Conservation (phyloP, 2,797 vertebrate genomes). For the Vultur gryphus region DNA sequence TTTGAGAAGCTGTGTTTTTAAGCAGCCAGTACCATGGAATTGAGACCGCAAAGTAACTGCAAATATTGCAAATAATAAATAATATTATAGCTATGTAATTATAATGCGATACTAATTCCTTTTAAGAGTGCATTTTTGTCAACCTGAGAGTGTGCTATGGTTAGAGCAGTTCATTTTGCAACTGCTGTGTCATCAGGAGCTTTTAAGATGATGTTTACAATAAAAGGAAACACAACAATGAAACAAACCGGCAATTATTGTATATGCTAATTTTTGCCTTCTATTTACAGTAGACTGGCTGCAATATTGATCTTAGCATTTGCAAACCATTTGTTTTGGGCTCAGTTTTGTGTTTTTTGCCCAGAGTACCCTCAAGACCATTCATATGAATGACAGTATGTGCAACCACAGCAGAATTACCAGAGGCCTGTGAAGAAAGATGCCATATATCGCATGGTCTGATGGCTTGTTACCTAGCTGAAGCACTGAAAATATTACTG, state of each 20-base stretch:
- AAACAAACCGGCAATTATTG: constrained; percentile 33
- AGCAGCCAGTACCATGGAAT: background rate
- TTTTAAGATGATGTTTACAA: constrained; percentile 46
- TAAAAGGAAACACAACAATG: constrained; percentile 13
- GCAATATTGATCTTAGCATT: background rate
- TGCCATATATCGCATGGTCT: background rate
- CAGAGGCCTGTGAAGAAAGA: background rate
- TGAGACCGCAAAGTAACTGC: background rate
- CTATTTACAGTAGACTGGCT: background rate
- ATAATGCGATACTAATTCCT: constrained; percentile 50
- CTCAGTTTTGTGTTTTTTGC: background rate
- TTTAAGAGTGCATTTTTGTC: constrained; percentile 54
- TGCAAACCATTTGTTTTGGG: background rate
- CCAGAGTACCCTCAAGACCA: background rate
- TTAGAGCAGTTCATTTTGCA: constrained; percentile 44
- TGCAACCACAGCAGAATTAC: background rate
- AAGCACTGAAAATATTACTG: background rate
- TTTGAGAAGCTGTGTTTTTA: background rate
- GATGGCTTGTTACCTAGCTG: background rate
- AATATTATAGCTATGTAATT: constrained; percentile 43
- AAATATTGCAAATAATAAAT: constrained; percentile 13
- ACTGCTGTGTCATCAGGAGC: constrained; percentile 60
- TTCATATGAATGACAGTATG: background rate
- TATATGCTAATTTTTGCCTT: constrained; percentile 29
- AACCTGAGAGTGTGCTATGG: constrained; percentile 51